Evolutionary conservation across 2,888 invertebrate species (phyloP), one percentile per base, ranked within the genome.

Genomic region (Agrotis clavis): DNA sequence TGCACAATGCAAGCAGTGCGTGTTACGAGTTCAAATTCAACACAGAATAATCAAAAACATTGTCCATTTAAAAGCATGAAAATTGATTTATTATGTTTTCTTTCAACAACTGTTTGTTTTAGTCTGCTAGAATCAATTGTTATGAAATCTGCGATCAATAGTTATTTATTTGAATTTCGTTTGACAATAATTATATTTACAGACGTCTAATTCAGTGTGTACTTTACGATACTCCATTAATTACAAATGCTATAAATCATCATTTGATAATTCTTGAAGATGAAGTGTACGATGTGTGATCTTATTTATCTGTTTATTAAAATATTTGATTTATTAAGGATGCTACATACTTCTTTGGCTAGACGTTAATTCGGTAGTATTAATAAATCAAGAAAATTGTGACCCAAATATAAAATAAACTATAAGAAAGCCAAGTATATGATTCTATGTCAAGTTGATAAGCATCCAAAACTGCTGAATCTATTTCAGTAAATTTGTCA

Each of bases 261-360:
- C n/a, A 41, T 48, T 66, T 65, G 13, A 68, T 68, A 77, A 77
- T 77, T 77, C 69, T 59, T 68, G 18, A 59, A 35, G 47, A 77
- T 59, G 18, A 41, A 74, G 30, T 16, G 25, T 25, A 18, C 13
- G 18, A 61, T 14, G 61, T 60, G 45, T 54, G 69, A 71, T 81
- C 61, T 77, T 53, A 71, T 64, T 64, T 6, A 62, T 56, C 1
- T 56, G 47, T 54, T 57, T 35, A 51, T 59, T 19, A 69, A 9
- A 63, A 63, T 68, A 30, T n/a, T 61, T 50, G 53, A 71, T 64
- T n/a, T 50, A 21, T 45, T 48, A 48, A 61, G 45, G 18, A 19
- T 47, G 35, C n/a, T n/a, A 14, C n/a, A 57, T 14, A 35, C n/a
- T 14, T 13, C 13, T 6, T 2, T 13, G 6, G 3, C 3, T 3